Evolutionary conservation across 2,797 vertebrate species (phyloP).

Genomic region (Neosalanx taihuensis): DNA sequence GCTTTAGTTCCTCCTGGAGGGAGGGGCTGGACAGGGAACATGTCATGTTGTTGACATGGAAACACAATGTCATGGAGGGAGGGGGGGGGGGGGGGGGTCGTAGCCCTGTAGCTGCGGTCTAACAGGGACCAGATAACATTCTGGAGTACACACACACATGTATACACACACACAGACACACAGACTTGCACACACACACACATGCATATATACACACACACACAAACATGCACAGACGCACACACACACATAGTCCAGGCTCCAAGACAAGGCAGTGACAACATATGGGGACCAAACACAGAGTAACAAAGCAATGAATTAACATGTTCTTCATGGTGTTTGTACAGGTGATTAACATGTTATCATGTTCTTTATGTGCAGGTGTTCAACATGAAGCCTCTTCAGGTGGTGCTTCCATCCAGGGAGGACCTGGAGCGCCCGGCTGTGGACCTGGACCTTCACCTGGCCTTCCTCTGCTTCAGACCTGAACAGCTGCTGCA

Average conservation of each 20-base stretch:
- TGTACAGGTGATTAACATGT: constrained; percentile 16
- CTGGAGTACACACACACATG: too few relatives aligned
- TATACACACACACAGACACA: background rate
- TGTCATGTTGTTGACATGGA: background rate
- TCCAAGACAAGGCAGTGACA: too few relatives aligned
- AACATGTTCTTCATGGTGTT: background rate
- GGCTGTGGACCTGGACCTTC: constrained; percentile 87
- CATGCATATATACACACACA: too few relatives aligned
- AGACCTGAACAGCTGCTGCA: constrained; percentile 37
- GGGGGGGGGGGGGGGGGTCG: too few relatives aligned
- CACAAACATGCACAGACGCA: too few relatives aligned
- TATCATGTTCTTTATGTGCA: constrained; percentile 49
- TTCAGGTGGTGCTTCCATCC: constrained; percentile 88
- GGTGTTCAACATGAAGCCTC: constrained; percentile 85
- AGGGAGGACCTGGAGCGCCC: constrained; percentile 83
- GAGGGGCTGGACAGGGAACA: too few relatives aligned
- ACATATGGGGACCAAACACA: too few relatives aligned
- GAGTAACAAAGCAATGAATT: too few relatives aligned
- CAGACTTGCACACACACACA: too few relatives aligned
- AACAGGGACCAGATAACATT: too few relatives aligned
- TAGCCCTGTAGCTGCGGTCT: background rate
- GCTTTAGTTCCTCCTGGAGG: too few relatives aligned
- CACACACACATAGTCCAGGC: too few relatives aligned
- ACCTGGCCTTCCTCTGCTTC: constrained; percentile 92
- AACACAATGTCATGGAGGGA: background rate